Conservation (phyloP, 2,797 vertebrate species). For the Apogon hyalosoma region DNA sequence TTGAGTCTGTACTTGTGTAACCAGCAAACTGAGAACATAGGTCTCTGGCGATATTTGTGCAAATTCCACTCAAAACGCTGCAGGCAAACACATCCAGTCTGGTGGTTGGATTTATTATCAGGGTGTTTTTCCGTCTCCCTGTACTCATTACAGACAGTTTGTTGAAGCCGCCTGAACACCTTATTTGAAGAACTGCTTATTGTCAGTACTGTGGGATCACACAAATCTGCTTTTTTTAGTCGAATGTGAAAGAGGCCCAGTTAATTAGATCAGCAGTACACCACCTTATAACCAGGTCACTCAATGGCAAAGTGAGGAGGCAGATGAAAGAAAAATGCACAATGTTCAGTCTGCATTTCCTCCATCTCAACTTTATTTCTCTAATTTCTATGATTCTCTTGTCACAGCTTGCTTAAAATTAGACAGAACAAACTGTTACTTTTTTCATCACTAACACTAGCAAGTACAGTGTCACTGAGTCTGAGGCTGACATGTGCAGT, state of each 20-base stretch:
- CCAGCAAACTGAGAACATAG: constrained; percentile 45
- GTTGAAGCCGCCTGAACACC: constrained; percentile 25
- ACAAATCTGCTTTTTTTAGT: constrained; percentile 11
- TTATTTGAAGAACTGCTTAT: constrained; percentile 52
- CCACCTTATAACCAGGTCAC: constrained; percentile 14
- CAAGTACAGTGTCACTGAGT: constrained; percentile 17
- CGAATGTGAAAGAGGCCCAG: not conserved
- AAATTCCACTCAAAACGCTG: constrained; percentile 73
- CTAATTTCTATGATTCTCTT: not conserved
- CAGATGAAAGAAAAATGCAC: not conserved
- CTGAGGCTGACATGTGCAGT: not conserved
- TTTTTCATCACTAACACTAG: constrained; percentile 12
- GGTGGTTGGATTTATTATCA: constrained; percentile 39
- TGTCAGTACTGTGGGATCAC: constrained; percentile 18
- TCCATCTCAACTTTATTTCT: not conserved
- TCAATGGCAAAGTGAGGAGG: not conserved
- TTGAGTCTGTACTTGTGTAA: constrained; percentile 49
- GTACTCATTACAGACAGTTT: constrained; percentile 46
- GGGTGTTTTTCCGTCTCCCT: constrained; percentile 40
- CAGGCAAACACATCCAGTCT: constrained; percentile 43
- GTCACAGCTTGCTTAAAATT: not conserved
- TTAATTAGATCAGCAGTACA: constrained; percentile 12
- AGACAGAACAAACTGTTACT: constrained; percentile 16
- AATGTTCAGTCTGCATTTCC: not conserved
- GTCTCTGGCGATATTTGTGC: constrained; percentile 65